Conservation (phyloP, 1,140 invertebrate genomes). For the Trichomalopsis sarcophagae region DNA sequence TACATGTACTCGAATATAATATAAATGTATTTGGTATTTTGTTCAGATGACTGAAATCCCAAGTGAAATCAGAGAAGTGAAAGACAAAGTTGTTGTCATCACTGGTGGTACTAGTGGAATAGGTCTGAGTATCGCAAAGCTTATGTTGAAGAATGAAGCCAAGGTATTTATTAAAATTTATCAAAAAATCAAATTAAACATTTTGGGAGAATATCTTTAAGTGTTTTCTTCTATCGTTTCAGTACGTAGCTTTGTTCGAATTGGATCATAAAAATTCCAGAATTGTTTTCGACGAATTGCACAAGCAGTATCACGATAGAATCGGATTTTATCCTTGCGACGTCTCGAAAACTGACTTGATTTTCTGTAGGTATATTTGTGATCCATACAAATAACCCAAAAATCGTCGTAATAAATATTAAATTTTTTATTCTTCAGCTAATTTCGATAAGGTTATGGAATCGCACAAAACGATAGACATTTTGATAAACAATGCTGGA, state of each 20-base stretch:
- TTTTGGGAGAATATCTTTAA: background rate
- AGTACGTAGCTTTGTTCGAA: background rate
- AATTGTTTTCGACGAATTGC: background rate
- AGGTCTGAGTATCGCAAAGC: constrained; percentile 72
- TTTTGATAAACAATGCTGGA: constrained; percentile 23
- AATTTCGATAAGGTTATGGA: constrained; percentile 3
- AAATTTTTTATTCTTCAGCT: constrained; percentile 2
- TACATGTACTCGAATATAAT: too few species aligned
- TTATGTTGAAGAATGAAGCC: constrained; percentile 70
- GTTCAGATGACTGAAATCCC: too few species aligned
- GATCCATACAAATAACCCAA: too few species aligned
- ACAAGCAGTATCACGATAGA: background rate
- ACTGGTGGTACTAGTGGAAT: constrained; percentile 77
- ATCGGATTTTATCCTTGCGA: background rate
- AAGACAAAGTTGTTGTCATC: constrained; percentile 72
- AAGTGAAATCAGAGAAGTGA: constrained; percentile 29
- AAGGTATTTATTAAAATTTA: constrained; percentile 63
- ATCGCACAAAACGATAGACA: background rate
- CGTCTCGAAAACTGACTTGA: background rate
- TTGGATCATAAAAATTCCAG: background rate
- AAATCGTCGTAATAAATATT: too few species aligned
- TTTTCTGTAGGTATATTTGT: too few species aligned
- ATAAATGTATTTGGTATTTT: too few species aligned
- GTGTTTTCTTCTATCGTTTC: too few species aligned
- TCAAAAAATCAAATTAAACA: too few species aligned